Conservation (phyloP, 2,113 vertebrate genomes). For the Poeciliopsis prolifica region DNA sequence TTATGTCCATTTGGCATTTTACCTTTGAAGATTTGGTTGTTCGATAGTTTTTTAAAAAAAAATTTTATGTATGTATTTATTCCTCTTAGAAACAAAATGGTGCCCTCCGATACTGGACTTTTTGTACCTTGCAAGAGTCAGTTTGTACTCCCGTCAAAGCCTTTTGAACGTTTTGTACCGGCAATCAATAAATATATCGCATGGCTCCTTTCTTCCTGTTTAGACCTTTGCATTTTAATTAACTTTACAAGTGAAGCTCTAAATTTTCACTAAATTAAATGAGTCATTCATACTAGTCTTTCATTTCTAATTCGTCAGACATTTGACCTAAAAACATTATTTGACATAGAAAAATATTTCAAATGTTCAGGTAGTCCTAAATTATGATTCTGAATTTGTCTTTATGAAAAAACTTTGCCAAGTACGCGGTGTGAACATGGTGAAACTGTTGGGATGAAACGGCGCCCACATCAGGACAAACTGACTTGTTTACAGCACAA, state of each 20-base stretch:
- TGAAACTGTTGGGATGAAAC: background rate
- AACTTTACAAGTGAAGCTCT: background rate
- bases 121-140: background rate
- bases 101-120: background rate
- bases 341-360: too few relatives aligned
- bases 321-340: background rate
- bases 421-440: background rate
- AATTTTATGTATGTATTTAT: too few relatives aligned
- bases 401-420: background rate
- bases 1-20: too few relatives aligned
- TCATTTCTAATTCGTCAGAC: background rate
- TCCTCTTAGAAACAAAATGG: too few relatives aligned
- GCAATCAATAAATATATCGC: background rate
- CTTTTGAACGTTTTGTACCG: background rate
- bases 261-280: background rate
- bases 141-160: background rate
- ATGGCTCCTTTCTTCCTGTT: background rate
- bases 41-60: too few relatives aligned
- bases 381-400: background rate
- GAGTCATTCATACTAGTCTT: background rate
- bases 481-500: background rate
- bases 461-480: too few relatives aligned
- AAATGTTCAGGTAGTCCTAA: too few relatives aligned
- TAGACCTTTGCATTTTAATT: background rate
- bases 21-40: too few relatives aligned